phyloP scores from a whole-genome alignment of 2,797 vertebrate species.

The Dromococcyx pavoninus region DNA sequence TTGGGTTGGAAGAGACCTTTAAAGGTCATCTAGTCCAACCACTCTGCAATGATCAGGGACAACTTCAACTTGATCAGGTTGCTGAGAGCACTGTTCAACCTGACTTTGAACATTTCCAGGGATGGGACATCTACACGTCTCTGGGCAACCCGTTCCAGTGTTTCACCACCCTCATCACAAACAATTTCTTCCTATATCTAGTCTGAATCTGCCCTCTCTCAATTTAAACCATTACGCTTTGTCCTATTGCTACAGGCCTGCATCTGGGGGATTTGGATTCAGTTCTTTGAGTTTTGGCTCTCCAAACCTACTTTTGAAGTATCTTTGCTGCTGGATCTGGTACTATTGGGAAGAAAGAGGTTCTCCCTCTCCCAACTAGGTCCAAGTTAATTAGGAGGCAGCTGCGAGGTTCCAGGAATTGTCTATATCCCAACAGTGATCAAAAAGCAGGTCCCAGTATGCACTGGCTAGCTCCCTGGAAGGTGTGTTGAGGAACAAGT shows the following conservation, averaged over 20 bases:
- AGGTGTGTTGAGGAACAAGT: background rate
- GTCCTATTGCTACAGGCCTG: background rate
- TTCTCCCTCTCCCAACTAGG: accelerated
- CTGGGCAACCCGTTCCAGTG: background rate
- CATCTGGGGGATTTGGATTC: background rate
- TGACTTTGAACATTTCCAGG: background rate
- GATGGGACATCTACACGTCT: background rate
- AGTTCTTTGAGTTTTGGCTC: background rate
- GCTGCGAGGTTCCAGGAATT: accelerated
- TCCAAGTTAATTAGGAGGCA: background rate
- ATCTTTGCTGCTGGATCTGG: background rate
- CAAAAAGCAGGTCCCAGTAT: background rate
- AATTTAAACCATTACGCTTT: background rate
- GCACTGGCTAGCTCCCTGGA: accelerated
- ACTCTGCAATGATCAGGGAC: background rate
- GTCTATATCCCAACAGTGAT: background rate
- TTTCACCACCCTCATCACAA: background rate
- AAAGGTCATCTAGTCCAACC: no score
- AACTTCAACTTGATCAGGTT: background rate
- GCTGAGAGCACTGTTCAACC: background rate
- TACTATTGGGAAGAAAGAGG: background rate
- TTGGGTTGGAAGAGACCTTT: no score
- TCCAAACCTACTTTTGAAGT: background rate
- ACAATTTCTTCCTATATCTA: background rate
- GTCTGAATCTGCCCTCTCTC: background rate